Conservation (phyloP, 2,888 invertebrate genomes). For the Tupiocoris notatus region DNA sequence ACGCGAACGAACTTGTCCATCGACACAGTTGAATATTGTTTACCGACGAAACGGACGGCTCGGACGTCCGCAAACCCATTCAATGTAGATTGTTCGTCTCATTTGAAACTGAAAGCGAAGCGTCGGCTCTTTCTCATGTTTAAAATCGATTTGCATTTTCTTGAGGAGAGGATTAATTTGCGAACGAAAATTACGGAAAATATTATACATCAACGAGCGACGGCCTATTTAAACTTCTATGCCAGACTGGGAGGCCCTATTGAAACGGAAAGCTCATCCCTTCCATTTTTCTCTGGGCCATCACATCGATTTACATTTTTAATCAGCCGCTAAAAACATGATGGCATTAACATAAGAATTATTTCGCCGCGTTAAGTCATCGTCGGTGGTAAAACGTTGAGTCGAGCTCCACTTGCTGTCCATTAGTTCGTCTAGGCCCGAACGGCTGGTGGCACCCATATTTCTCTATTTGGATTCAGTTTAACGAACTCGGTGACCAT, state of each 20-base stretch:
- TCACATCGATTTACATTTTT: too few species aligned
- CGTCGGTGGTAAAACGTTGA: not conserved
- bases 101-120: not conserved
- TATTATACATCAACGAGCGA: too few species aligned
- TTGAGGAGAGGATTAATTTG: not conserved
- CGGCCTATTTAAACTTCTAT: too few species aligned
- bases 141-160: not conserved
- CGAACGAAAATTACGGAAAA: not conserved
- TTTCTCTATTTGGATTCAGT: not conserved
- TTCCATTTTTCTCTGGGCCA: too few species aligned
- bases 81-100: not conserved
- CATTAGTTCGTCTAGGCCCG: not conserved
- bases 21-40: too few species aligned
- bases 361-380: not conserved
- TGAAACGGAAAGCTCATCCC: too few species aligned
- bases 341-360: not conserved
- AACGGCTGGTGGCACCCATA: not conserved
- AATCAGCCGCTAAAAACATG: too few species aligned
- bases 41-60: too few species aligned
- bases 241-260: too few species aligned
- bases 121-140: not conserved
- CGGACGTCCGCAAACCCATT: not conserved
- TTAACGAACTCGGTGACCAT: not conserved
- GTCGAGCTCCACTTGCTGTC: not conserved
- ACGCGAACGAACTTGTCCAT: too few species aligned